phyloP scores from a whole-genome alignment of 2,797 vertebrate species.

The Phataginus tricuspis region DNA sequence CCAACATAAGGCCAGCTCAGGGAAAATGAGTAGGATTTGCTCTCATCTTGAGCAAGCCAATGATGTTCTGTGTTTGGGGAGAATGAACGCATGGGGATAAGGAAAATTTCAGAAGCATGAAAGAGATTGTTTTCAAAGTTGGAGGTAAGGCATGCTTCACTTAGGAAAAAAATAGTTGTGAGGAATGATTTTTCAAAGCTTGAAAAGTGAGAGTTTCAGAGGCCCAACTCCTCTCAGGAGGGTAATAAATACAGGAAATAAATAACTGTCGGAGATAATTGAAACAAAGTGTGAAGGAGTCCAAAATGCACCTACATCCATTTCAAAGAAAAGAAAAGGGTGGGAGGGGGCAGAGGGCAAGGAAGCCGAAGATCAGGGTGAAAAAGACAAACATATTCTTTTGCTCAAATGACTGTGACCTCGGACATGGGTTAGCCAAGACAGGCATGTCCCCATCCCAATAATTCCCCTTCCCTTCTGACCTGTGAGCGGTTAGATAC shows the following conservation, averaged over 20 bases:
- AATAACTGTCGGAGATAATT: background rate
- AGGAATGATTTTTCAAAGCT: conserved; percentile 15
- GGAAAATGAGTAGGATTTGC: background rate
- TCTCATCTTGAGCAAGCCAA: background rate
- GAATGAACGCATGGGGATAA: background rate
- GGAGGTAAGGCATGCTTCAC: background rate
- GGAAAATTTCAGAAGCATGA: background rate
- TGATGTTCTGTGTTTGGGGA: background rate
- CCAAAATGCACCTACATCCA: background rate
- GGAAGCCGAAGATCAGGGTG: conserved; percentile 51
- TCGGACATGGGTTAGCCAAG: background rate
- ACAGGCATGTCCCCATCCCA: background rate
- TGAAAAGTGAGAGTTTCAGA: conserved; percentile 28
- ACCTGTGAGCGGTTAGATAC: background rate
- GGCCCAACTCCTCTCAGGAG: background rate
- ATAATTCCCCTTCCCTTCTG: conserved; percentile 55
- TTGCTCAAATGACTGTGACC: conserved; percentile 40
- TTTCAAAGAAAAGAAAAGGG: background rate
- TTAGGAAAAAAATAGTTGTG: conserved; percentile 1
- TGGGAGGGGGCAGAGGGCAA: fast-evolving
- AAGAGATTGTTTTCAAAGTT: background rate
- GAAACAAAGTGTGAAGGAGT: conserved; percentile 13
- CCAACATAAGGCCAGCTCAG: background rate
- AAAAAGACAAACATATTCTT: conserved; percentile 37
- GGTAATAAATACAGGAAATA: conserved; percentile 14